These are phyloP conservation scores for Zosterops hypoxanthus DNA, from an alignment of 2,113 vertebrate species.

Conservation along the genomic window DNA sequence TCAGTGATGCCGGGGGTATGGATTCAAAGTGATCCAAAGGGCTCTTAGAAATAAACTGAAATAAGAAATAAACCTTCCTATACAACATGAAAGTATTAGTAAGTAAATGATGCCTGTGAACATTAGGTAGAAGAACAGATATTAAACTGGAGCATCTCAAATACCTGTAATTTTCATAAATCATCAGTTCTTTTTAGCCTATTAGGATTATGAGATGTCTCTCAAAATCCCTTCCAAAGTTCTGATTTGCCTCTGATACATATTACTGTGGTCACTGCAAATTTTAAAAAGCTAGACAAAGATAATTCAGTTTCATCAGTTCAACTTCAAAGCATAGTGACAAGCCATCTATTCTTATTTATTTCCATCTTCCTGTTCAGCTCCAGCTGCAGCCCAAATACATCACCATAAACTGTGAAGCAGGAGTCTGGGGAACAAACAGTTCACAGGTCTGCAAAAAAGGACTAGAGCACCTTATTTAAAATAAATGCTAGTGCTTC, in stretches of 20 bases:
- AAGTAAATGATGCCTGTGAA: neutral
- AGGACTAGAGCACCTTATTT: neutral
- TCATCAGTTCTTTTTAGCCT: neutral
- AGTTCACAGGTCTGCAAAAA: neutral
- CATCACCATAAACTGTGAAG: neutral
- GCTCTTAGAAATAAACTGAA: neutral
- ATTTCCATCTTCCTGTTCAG: neutral
- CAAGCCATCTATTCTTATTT: neutral
- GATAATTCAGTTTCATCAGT: slow-evolving; percentile 6
- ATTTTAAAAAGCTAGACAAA: neutral
- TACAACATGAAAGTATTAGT: neutral
- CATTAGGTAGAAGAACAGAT: neutral
- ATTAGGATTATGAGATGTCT: slow-evolving; percentile 27
- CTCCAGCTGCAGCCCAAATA: neutral
- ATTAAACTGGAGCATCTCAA: neutral
- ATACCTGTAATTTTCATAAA: neutral
- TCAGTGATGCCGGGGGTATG: neutral
- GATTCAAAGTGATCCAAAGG: neutral
- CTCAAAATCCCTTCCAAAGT: slow-evolving; percentile 46
- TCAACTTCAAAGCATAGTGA: neutral
- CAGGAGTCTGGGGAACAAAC: neutral
- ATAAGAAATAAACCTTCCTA: neutral
- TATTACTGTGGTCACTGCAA: neutral
- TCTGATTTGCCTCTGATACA: slow-evolving; percentile 41
- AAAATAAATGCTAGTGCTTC: neutral